These are phyloP conservation scores for Whitmania pigra DNA, from an alignment of 1,140 invertebrate genomes.

Conservation along the genomic window DNA sequence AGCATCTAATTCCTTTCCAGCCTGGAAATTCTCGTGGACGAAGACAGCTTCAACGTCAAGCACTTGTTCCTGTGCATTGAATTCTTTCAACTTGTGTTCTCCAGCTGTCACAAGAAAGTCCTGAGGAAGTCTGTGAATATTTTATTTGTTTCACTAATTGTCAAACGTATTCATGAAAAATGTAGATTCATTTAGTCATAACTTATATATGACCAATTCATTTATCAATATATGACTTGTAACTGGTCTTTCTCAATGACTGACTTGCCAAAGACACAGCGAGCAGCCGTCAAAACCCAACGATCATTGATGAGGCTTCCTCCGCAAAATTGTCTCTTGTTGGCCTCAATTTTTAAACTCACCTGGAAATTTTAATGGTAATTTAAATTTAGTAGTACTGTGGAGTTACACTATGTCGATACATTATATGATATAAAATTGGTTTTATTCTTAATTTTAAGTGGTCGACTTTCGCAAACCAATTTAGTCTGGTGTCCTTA, in stretches of 20 bases:
- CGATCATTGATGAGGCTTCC: conserved; percentile 1
- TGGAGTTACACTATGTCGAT: too few species aligned
- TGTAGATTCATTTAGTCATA: background rate
- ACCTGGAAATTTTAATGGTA: too few species aligned
- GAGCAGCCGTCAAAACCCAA: conserved; percentile 13
- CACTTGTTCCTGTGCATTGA: background rate
- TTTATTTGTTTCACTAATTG: background rate
- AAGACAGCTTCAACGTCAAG: background rate
- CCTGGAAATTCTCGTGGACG: background rate
- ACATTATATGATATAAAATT: too few species aligned
- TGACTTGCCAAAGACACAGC: conserved; percentile 4
- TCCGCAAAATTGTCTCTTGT: conserved; percentile 2
- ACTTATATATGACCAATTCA: background rate
- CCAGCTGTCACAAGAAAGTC: background rate
- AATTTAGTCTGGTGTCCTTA: too few species aligned
- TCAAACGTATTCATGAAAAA: background rate
- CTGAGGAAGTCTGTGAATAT: background rate
- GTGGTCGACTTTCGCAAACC: too few species aligned
- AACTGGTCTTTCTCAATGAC: background rate
- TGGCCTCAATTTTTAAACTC: too few species aligned
- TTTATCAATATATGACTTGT: background rate
- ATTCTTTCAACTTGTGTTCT: background rate
- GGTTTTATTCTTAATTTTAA: too few species aligned
- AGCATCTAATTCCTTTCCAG: background rate
- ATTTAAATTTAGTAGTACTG: too few species aligned